Base-by-base conservation (phyloP, 2,113 vertebrate genomes). In the Neogobius melanostomus region DNA sequence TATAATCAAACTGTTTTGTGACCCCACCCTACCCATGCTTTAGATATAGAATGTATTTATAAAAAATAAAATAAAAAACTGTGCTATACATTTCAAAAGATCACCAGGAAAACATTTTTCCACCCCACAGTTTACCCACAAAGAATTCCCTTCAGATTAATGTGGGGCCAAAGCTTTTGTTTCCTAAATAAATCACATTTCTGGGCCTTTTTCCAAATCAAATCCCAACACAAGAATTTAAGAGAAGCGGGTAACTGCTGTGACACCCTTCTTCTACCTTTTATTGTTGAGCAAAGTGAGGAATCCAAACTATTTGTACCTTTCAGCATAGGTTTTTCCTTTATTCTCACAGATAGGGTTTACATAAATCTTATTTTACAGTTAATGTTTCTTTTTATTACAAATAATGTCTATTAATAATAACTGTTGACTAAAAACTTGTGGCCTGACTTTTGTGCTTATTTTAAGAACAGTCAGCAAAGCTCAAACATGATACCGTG, bases 181-280 rank as follows among this genome's bases (percentile, higher is more conserved):
- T 69, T 62, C 44, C 44, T 11, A 0, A 45, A 63, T 16, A 66
- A 67, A 56, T 63, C 56, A 54, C 6, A 61, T 69, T 69, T 54
- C 56, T 78, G 61, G 65, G 52, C 64, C 56, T 46, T 17, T 42
- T 51, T 52, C 60, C 70, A 64, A 57, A 71, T 72, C 43, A 42
- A 47, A 64, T 48, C 1, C 45, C 51, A 60, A 69, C 42, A 15
- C 53, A 60, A 48, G 43, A 52, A 15, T 57, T 68, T 15, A 17
- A n/a, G 42, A 57, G 52, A 68, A 51, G 42, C n/a, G 21, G 17
- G 42, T 36, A 68, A 72, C n/a, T 49, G 57, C 69, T 77, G 36
- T 52, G 52, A 42, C 61, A 64, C 47, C 64, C 17, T 28, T 17
- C 50, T 36, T 10, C 61, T 51, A 51, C 28, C 12, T 63, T 64